phyloP scores from a whole-genome alignment of 2,797 vertebrate species.

The Etheostoma nigrum region DNA sequence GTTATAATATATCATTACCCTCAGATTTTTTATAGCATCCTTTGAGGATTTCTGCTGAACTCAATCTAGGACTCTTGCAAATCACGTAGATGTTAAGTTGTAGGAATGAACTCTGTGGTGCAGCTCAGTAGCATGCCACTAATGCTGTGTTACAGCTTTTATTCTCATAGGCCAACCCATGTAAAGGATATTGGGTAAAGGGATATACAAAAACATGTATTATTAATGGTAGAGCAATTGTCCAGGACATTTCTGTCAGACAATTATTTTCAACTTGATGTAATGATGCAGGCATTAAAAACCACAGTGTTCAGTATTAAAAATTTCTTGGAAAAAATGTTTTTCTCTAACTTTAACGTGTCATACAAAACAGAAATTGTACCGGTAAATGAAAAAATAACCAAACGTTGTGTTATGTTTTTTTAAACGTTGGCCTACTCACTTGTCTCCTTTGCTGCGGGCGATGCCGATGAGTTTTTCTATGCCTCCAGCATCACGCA shows the following conservation, averaged over 20 bases:
- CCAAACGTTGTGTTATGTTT: neutral
- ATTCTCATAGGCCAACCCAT: neutral
- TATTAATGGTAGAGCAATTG: neutral
- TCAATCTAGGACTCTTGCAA: neutral
- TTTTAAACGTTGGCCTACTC: slow-evolving; percentile 78
- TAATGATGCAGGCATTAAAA: neutral
- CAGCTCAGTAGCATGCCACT: neutral
- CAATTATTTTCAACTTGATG: neutral
- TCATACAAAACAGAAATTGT: neutral
- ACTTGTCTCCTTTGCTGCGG: slow-evolving; percentile 99
- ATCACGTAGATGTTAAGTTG: neutral
- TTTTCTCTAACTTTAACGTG: neutral
- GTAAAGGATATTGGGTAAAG: neutral
- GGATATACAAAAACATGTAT: neutral
- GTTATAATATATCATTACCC: slow-evolving; percentile 4
- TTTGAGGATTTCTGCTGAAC: slow-evolving; percentile 12
- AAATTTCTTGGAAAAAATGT: neutral
- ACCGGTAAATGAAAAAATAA: neutral
- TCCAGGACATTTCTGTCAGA: neutral
- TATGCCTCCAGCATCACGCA: slow-evolving; percentile 97
- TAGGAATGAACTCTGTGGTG: neutral
- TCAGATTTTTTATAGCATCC: slow-evolving; percentile 4
- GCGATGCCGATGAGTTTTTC: slow-evolving; percentile 98
- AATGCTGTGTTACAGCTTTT: neutral
- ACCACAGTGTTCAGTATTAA: neutral